phyloP scores from a whole-genome alignment of 2,797 vertebrate species.

The Podargus strigoides region DNA sequence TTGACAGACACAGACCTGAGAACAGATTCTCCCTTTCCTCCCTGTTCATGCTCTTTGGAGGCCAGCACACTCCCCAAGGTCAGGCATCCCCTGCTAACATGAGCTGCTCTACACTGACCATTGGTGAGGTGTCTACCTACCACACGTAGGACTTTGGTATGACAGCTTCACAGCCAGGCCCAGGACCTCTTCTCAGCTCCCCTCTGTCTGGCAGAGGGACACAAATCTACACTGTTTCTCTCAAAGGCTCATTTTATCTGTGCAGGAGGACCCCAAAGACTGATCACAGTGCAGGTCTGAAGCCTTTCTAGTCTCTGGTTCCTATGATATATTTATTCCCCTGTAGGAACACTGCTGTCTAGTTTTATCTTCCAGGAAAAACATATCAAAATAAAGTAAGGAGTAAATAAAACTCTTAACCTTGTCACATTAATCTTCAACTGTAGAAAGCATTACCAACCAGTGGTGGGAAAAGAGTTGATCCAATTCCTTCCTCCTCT shows the following conservation, averaged over 20 bases:
- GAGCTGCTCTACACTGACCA: background rate
- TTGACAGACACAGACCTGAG: background rate
- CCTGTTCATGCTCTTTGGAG: background rate
- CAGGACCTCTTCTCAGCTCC: background rate
- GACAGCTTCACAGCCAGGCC: background rate
- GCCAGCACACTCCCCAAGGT: rapidly evolving
- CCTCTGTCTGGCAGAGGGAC: background rate
- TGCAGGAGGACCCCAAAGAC: background rate
- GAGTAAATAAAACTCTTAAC: background rate
- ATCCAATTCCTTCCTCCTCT: background rate
- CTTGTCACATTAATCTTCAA: background rate
- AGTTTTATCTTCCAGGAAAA: background rate
- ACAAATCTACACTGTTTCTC: background rate
- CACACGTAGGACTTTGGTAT: background rate
- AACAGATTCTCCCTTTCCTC: background rate
- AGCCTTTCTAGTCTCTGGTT: background rate
- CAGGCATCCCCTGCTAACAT: background rate
- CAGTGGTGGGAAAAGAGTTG: background rate
- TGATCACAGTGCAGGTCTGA: background rate
- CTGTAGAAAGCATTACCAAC: background rate
- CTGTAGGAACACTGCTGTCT: background rate
- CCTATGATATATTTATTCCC: background rate
- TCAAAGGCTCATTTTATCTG: background rate
- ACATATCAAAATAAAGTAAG: background rate
- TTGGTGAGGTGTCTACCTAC: background rate